Evolutionary conservation across 2,888 invertebrate genomes (phyloP).

Genomic region (Stenurella melanura): DNA sequence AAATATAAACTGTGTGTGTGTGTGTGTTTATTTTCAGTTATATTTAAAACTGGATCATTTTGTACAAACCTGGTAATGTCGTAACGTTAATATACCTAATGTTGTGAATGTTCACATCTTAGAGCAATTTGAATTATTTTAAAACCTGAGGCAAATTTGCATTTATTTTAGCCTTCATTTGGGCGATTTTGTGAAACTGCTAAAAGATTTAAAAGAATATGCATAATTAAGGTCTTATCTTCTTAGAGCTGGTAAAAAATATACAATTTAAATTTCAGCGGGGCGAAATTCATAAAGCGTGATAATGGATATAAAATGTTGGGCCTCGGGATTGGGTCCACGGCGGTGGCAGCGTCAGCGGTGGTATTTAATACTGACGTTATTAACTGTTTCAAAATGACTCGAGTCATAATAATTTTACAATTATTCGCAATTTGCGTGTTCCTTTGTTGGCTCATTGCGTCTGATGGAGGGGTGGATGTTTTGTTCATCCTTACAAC

Average conservation of each 20-base stretch:
- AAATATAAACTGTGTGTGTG: too few species aligned
- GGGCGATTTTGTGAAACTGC: not conserved
- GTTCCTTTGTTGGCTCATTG: conserved; percentile 31
- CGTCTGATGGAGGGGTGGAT: conserved; percentile 29
- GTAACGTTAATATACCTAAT: too few species aligned
- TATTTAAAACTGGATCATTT: too few species aligned
- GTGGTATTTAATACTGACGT: conserved; percentile 12
- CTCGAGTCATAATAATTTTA: conserved; percentile 15
- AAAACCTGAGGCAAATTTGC: conserved; percentile 4
- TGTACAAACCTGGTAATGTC: too few species aligned
- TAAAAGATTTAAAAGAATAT: conserved; percentile 20
- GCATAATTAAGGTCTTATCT: conserved; percentile 25
- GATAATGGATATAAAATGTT: conserved; percentile 7
- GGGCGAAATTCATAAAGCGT: conserved; percentile 9
- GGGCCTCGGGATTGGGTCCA: not conserved
- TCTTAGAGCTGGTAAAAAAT: conserved; percentile 14
- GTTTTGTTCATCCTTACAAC: conserved; percentile 32
- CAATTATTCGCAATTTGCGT: conserved; percentile 34
- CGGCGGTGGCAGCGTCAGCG: not conserved
- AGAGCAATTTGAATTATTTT: too few species aligned
- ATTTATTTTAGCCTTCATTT: conserved; percentile 13
- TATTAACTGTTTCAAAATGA: conserved; percentile 30
- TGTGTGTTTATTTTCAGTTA: too few species aligned
- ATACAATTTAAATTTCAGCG: conserved; percentile 26
- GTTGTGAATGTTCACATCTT: too few species aligned